Percentiles rank a stretch among this genome's conserved stretches.
Conservation (phyloP, 2,888 invertebrate genomes). For the Nomada hirtipes region DNA sequence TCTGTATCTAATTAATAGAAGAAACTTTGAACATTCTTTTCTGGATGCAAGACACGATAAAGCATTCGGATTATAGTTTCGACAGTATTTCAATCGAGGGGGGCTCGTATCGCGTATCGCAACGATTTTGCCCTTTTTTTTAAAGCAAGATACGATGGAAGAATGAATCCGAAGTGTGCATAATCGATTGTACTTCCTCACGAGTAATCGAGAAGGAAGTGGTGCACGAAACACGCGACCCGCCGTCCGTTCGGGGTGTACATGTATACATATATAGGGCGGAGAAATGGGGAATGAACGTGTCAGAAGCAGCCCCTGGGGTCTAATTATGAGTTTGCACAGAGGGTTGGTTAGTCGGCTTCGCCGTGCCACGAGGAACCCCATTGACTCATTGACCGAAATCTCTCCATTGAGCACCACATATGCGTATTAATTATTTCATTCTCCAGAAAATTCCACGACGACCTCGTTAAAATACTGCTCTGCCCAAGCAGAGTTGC, state of each 20-base stretch:
- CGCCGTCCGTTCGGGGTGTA: constrained; percentile 57
- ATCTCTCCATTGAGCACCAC: constrained; percentile 74
- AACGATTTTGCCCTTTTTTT: too few relatives aligned
- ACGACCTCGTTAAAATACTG: too few relatives aligned
- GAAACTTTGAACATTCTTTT: background rate
- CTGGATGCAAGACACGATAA: background rate
- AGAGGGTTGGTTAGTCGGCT: constrained; percentile 71
- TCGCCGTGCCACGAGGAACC: constrained; percentile 54
- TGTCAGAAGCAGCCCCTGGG: constrained; percentile 83
- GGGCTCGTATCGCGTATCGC: background rate
- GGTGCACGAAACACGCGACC: constrained; percentile 61
- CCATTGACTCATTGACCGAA: constrained; percentile 78
- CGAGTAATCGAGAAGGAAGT: constrained; percentile 66
- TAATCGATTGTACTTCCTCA: constrained; percentile 60
- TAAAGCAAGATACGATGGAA: background rate
- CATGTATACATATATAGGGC: constrained; percentile 68
- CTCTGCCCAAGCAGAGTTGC: too few relatives aligned
- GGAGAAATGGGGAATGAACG: constrained; percentile 81
- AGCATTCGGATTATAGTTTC: background rate
- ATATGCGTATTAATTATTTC: constrained; percentile 71
- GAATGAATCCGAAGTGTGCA: background rate
- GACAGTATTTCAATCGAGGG: background rate
- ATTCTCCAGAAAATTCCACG: background rate
- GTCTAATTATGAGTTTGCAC: constrained; percentile 83
- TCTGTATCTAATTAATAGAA: background rate